Base-by-base conservation (phyloP, 2,113 vertebrate genomes). In the Natator depressus region DNA sequence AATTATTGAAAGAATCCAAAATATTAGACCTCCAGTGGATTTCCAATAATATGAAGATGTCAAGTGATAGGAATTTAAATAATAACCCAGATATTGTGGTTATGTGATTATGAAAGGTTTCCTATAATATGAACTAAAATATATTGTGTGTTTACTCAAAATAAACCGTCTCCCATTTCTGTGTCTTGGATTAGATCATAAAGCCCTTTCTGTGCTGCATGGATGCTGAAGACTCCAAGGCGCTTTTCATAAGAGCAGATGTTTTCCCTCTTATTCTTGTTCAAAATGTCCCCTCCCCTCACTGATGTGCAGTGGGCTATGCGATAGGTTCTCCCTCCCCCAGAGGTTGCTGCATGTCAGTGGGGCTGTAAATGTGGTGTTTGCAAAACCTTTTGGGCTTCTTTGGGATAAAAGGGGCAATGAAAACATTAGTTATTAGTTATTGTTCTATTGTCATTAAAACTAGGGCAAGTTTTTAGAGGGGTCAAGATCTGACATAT, bases 1-100 rank as follows among this genome's bases (percentile, higher is more conserved):
- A 38, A 12, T 79, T 0, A 0, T 42, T 82, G n/a, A 51, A 8
- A 3, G 82, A 8, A 6, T 8, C 19, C 80, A 84, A 72, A 72
- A 54, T 5, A 9, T 0, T 29, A 2, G 57, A 46, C 80, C 62
- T 5, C 0, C 0, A 9, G 16, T 75, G 38, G 5, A 47, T 1
- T 38, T 51, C 29, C 0, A 0, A n/a, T 31, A n/a, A 6, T 1
- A 1, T 12, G 1, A 10, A 31, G 35, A 25, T 22, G 81, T 6
- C 24, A 80, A 29, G 16, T 55, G 27, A 11, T 75, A 6, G 14
- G 25, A 47, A 6, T 53, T 81, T 47, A 12, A 51, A 65, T 80
- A 2, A 80, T 24, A 59, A 6, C 4, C 1, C 1, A 31, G 22
- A 6, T 47, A 27, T 24, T 25, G 35, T 38, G 65, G 65, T 38